Evolutionary conservation across 2,113 vertebrate species (phyloP), one percentile per base, ranked within the genome.

Genomic region (Ammodytes marinus): DNA sequence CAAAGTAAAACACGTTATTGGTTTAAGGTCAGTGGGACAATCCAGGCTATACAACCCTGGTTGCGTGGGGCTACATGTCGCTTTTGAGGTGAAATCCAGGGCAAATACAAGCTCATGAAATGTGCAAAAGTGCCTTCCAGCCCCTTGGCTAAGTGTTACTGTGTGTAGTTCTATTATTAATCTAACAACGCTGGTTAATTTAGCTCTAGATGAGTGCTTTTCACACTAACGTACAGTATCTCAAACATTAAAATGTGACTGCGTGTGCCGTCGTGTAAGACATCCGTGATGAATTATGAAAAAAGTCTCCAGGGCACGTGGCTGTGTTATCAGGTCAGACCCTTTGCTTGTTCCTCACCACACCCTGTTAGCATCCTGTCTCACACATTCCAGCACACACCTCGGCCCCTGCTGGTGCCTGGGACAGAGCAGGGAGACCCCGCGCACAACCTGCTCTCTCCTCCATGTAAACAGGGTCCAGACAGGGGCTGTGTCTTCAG

Each of bases 331-430:
- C 35, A 27, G 39, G 27, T 74, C 55, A 39, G 55, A 1, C 27
- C 61, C 60, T 85, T 40, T 49, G 52, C 77, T 77, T 86, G 80
- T 71, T 84, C 73, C 76, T 77, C 65, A 27, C 84, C 80, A 57
- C 88, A 72, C 84, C 86, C 88, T 49, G 63, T 40, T 1, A 75
- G 84, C 79, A 75, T 84, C 89, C 86, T 80, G 84, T 69, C 77
- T 13, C 12, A 35, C 52, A 86, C 91, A 89, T 92, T 89, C 87
- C 89, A 42, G 37, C 19, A 45, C 79, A 74, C 46, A 75, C 83
- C 86, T 86, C 40, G 1, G 42, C 8, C 69, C 53, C 76, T 13
- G 64, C 71, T 57, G 53, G 74, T 27, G 40, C 57, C 71, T 46
- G 61, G 55, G 46, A 68, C 77, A 42, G 40, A 84, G 50, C 63